phyloP scores from a whole-genome alignment of 2,888 invertebrate genomes.

The Cyrtodaria siliqua region DNA sequence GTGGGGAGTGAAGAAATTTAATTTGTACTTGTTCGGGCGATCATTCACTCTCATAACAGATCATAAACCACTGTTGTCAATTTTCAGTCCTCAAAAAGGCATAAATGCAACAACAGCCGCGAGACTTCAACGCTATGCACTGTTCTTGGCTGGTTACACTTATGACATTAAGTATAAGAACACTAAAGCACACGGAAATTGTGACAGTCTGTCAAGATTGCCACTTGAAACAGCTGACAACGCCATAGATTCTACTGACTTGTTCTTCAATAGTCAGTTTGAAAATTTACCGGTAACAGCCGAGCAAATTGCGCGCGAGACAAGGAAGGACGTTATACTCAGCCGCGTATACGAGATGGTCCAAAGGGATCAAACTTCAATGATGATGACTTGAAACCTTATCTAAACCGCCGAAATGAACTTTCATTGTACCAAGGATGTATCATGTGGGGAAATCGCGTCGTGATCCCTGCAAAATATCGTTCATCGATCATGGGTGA shows the following conservation, averaged over 20 bases:
- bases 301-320: conserved; percentile 25
- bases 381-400: conserved; percentile 23
- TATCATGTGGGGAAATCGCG: conserved; percentile 68
- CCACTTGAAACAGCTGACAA: conserved; percentile 18
- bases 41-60: conserved; percentile 80
- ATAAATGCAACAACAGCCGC: conserved; percentile 52
- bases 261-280: conserved; percentile 61
- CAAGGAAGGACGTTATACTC: conserved; percentile 38
- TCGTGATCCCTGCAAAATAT: conserved; percentile 71
- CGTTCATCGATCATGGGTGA: conserved; percentile 59
- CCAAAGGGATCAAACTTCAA: conserved; percentile 1
- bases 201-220: conserved; percentile 49
- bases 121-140: conserved; percentile 44
- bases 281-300: conserved; percentile 70
- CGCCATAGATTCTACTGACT: conserved; percentile 22
- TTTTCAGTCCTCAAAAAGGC: conserved; percentile 58
- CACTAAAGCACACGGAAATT: conserved; percentile 53
- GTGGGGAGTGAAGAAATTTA: conserved; percentile 84
- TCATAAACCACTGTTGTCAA: conserved; percentile 60
- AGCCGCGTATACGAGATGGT: no score
- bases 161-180: conserved; percentile 38
- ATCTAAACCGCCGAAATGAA: conserved; percentile 34
- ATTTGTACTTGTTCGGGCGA: conserved; percentile 84
- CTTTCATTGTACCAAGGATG: conserved; percentile 67
- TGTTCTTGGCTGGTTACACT: conserved; percentile 23